These are phyloP conservation scores for Characodon lateralis DNA, from an alignment of 2,797 vertebrate genomes.

Conservation along the genomic window DNA sequence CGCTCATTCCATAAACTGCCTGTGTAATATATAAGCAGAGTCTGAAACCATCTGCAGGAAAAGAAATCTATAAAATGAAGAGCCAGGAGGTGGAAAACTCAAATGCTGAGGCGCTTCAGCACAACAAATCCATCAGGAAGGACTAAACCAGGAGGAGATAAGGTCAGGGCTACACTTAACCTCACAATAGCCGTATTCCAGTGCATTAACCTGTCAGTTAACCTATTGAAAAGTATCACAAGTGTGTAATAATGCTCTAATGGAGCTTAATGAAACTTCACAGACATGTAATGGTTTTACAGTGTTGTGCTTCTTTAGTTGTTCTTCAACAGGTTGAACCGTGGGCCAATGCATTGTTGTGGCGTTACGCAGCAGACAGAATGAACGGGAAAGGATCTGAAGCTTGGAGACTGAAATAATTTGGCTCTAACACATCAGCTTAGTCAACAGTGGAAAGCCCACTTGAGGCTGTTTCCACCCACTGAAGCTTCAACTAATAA, in stretches of 20 bases:
- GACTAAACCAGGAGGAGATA: constrained; percentile 45
- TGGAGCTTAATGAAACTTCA: constrained; percentile 49
- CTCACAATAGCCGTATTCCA: constrained; percentile 48
- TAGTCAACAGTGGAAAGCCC: constrained; percentile 48
- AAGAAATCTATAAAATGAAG: constrained; percentile 46
- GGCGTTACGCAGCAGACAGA: not conserved
- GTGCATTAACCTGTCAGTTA: constrained; percentile 60
- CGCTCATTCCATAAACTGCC: constrained; percentile 49
- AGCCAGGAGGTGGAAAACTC: constrained; percentile 28
- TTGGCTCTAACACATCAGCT: constrained; percentile 41
- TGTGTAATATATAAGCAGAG: constrained; percentile 28
- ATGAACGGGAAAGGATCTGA: constrained; percentile 16
- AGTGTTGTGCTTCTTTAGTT: constrained; percentile 10
- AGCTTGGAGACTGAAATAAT: constrained; percentile 27
- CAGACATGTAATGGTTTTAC: constrained; percentile 24
- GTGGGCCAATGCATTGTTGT: not conserved
- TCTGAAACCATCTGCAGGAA: constrained; percentile 40
- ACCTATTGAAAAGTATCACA: constrained; percentile 50
- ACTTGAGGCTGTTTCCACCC: constrained; percentile 46
- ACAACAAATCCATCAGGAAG: constrained; percentile 58
- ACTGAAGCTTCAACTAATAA: constrained; percentile 58
- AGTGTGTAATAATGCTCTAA: constrained; percentile 37
- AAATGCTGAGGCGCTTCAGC: constrained; percentile 22
- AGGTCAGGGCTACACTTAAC: constrained; percentile 61
- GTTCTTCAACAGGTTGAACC: constrained; percentile 20